phyloP scores from a whole-genome alignment of 53 echinoderm and acorn worm genomes.

The Stichopus horrens region DNA sequence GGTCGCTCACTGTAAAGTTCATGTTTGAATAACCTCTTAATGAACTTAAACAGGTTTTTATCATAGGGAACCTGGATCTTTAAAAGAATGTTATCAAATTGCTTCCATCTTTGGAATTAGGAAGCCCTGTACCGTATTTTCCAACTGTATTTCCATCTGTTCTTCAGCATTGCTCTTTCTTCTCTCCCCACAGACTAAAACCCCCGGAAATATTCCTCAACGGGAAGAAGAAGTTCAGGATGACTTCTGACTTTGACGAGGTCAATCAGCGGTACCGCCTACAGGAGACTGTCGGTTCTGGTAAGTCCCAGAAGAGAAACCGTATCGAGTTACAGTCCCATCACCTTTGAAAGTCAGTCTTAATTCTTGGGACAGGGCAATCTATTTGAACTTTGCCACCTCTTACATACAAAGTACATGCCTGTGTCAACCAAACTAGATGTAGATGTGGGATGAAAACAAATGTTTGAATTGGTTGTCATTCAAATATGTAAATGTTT shows the following conservation, averaged over 20 bases:
- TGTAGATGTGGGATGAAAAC: too few relatives aligned
- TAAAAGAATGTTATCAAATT: too few relatives aligned
- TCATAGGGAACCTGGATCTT: too few relatives aligned
- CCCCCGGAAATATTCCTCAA: conserved; percentile 96
- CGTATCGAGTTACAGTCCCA: not conserved
- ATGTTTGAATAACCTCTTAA: too few relatives aligned
- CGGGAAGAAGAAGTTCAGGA: conserved; percentile 75
- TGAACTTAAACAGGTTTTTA: too few relatives aligned
- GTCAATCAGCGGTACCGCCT: conserved; percentile 86
- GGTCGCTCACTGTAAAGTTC: too few relatives aligned
- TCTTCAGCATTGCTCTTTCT: not conserved
- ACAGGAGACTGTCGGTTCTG: conserved; percentile 96
- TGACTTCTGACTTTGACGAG: conserved; percentile 79
- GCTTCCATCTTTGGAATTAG: too few relatives aligned
- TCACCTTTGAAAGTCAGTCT: not conserved
- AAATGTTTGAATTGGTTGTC: too few relatives aligned
- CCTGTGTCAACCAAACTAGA: too few relatives aligned
- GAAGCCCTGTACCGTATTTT: too few relatives aligned
- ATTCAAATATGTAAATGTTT: too few relatives aligned
- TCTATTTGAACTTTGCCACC: not conserved
- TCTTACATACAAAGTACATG: too few relatives aligned
- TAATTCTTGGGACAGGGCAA: not conserved
- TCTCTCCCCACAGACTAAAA: conserved; percentile 63
- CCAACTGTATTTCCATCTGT: not conserved
- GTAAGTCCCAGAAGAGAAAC: conserved; percentile 53